Base-by-base conservation (phyloP, 2,797 vertebrate species). In the Sebastes steindachneri region DNA sequence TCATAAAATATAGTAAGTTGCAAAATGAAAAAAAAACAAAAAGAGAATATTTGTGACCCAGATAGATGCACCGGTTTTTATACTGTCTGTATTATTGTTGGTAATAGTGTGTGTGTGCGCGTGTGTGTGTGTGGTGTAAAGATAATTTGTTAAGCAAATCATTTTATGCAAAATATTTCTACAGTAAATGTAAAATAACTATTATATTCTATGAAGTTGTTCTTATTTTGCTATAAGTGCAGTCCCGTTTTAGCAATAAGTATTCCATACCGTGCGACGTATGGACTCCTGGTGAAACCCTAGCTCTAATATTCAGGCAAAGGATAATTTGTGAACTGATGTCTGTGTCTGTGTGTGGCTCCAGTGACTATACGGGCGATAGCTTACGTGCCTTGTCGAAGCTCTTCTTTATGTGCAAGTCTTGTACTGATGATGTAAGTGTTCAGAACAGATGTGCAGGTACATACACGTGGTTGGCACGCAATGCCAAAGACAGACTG, bases 171-270 rank as follows among this genome's bases (percentile, higher is more conserved):
- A 92, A 85, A 85, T 86, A 91, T 94, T 95, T 93, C 83, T 90
- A 91, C 88, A 78, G 84, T 89, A 86, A 82, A 85, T 85, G 88
- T 93, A 78, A 89, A 90, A 77, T 86, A 89, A 69, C 14, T 48
- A 76, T 82, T 86, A 82, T 91, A 83, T 88, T 89, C 69, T 84
- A 89, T 88, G 53, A 86, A 83, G 81, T 84, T 73, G 80, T 89
- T 89, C 64, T 90, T 89, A 82, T 90, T 92, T 91, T 85, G 88
- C 89, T 83, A 85, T 83, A 85, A 57, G 93, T 92, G 83, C 87
- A 67, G 91, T 94, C 84, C 67, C 76, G 93, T 94, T 93, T 94
- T 92, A 94, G 95, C 93, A 95, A 94, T 94, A 95, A 94, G 74
- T 89, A 78, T 85, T 68, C 82, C 89, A 86, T 86, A 86, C 89